Conservation (phyloP, 1,140 invertebrate species). For the Paraescarpia echinospica region DNA sequence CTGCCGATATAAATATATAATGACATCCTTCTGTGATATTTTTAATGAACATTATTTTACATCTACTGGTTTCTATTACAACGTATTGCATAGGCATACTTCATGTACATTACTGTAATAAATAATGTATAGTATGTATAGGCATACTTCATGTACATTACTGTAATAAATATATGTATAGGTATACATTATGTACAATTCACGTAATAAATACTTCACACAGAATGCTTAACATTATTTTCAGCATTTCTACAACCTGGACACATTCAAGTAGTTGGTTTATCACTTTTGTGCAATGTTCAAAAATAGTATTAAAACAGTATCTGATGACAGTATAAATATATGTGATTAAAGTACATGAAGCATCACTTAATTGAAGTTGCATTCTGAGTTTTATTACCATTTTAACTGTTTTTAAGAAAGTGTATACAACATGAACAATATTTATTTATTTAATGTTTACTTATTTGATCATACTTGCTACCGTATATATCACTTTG, state of each 20-base stretch:
- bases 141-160: background rate
- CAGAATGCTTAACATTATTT: background rate
- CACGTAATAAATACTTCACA: background rate
- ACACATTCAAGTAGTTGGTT: background rate
- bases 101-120: too few relatives aligned
- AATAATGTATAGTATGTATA: too few relatives aligned
- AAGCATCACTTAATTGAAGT: too few relatives aligned
- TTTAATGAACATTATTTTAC: background rate
- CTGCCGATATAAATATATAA: background rate
- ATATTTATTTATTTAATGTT: too few relatives aligned
- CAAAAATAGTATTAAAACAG: background rate
- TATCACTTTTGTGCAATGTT: background rate
- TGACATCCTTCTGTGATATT: background rate
- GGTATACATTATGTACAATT: conserved; percentile 1
- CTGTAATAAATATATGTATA: background rate
- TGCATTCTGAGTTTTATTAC: too few relatives aligned
- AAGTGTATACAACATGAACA: too few relatives aligned
- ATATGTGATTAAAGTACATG: too few relatives aligned
- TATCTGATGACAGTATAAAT: background rate
- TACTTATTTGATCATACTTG: too few relatives aligned
- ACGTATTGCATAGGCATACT: background rate
- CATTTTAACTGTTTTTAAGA: too few relatives aligned
- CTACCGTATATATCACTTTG: too few relatives aligned
- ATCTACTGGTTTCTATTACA: background rate
- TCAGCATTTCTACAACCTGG: background rate